A percentile compares a stretch with the other conserved stretches of the same genome.
Conservation (phyloP, 1,140 invertebrate genomes). For the Aphidius ervi region DNA sequence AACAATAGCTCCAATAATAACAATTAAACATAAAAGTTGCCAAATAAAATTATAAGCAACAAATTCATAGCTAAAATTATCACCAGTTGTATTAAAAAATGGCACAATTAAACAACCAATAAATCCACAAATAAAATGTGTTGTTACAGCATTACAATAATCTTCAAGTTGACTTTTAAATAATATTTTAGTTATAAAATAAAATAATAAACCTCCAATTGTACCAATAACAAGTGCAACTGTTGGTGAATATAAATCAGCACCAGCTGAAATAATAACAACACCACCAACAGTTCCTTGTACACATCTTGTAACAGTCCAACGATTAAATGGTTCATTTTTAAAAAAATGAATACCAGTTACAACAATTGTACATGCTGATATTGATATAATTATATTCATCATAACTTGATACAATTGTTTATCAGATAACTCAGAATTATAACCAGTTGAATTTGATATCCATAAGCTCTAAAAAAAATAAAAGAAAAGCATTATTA, state of each 20-base stretch:
- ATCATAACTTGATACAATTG: slow-evolving; percentile 17
- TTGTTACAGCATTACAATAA: slow-evolving; percentile 35
- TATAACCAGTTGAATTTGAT: not conserved
- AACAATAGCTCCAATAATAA: slow-evolving; percentile 21
- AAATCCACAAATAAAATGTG: slow-evolving; percentile 29
- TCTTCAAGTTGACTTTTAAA: slow-evolving; percentile 35
- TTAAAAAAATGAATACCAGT: slow-evolving; percentile 29
- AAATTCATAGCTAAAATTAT: not conserved
- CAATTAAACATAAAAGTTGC: slow-evolving; percentile 33
- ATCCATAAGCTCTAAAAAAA: not conserved
- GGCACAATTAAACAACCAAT: slow-evolving; percentile 29
- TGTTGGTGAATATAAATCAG: slow-evolving; percentile 30
- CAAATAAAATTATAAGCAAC: slow-evolving; percentile 26
- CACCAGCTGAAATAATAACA: slow-evolving; percentile 29
- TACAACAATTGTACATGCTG: slow-evolving; percentile 28
- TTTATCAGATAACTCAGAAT: not conserved
- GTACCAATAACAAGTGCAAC: slow-evolving; percentile 25
- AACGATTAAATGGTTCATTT: slow-evolving; percentile 33
- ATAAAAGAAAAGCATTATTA: not conserved
- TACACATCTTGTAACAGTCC: slow-evolving; percentile 34
- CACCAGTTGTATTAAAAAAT: slow-evolving; percentile 13
- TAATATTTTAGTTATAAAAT: slow-evolving; percentile 27
- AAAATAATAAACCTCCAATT: slow-evolving; percentile 29
- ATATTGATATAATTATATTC: slow-evolving; percentile 35
- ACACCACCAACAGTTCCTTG: slow-evolving; percentile 32